Evolutionary conservation across 2,797 vertebrate genomes (phyloP), one percentile per base, ranked within the genome.

Genomic region (Chaenodraco wilsoni): DNA sequence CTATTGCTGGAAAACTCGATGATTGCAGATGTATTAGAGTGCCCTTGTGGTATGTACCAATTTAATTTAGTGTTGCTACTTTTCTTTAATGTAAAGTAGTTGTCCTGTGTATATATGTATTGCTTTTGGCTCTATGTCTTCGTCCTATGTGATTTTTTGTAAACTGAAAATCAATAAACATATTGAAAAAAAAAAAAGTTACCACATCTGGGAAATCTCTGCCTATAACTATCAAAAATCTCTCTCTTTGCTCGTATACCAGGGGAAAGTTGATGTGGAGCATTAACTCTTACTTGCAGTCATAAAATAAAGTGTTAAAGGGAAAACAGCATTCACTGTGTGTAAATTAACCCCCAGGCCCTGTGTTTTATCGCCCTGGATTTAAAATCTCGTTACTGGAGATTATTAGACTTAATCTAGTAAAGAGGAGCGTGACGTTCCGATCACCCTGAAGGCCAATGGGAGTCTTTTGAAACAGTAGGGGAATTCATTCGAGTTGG

Each of bases 331-430:
- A 77, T 80, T 57, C 43, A 31, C 59, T 73, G 81, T 82, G 72
- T 82, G 76, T 11, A n/a, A 64, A 62, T 40, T 51, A 81, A 87
- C 82, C 89, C 78, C 4, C 10, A 72, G 88, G 84, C 70, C 68
- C 57, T 19, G 69, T 65, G 75, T 84, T 91, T 91, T 88, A 92
- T 82, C 31, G 45, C 89, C 85, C 74, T 73, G 75, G 88, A 85
- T 93, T 92, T 89, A 90, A 92, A 88, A 90, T 91, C 94, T 94
- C 88, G 88, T 95, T 94, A 95, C 90, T 91, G 85, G 80, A 93
- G 92, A 94, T 94, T 94, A 95, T 95, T 92, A 91, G 89, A 88
- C 87, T 91, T 94, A 95, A 95, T 94, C 94, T 92, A 90, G 84
- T 92, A 90, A 93, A 92, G 91, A 81, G 73, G 84, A 93, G 92